phyloP scores from a whole-genome alignment of 2,888 invertebrate genomes.

The Osmoderma eremita region DNA sequence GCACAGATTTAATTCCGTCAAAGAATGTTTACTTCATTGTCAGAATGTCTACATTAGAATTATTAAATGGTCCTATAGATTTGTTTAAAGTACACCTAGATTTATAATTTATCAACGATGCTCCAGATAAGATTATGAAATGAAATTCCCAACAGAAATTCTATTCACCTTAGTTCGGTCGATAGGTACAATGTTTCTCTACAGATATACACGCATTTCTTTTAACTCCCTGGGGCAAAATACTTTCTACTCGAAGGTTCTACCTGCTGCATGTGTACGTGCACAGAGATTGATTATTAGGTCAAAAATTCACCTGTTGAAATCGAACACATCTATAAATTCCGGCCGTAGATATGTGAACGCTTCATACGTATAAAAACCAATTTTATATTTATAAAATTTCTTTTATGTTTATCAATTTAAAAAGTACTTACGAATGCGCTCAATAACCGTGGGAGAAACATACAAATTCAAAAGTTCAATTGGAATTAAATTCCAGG shows the following conservation, averaged over 20 bases:
- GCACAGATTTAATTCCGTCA: no score
- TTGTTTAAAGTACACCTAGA: no score
- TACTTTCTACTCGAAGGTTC: slow-evolving; percentile 32
- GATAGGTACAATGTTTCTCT: slow-evolving; percentile 1
- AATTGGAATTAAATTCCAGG: no score
- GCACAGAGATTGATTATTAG: slow-evolving; percentile 30
- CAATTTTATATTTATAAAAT: not conserved
- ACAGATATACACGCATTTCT: slow-evolving; percentile 9
- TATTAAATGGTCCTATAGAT: no score
- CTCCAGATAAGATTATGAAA: not conserved
- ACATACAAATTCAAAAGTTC: no score
- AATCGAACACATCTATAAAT: not conserved
- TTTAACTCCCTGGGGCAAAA: slow-evolving; percentile 28
- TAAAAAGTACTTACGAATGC: no score
- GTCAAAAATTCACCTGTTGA: slow-evolving; percentile 37
- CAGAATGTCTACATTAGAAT: no score
- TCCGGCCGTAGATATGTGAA: not conserved
- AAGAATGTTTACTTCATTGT: no score
- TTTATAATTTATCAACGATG: no score
- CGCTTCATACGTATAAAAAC: no score
- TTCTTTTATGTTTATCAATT: no score
- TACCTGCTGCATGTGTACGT: slow-evolving; percentile 11
- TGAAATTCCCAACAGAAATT: not conserved
- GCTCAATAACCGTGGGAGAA: no score
- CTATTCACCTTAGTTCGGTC: not conserved